Evolutionary conservation across 92 coral and sea anemone genomes (phyloP).

Genomic region (Siderastrea radians): DNA sequence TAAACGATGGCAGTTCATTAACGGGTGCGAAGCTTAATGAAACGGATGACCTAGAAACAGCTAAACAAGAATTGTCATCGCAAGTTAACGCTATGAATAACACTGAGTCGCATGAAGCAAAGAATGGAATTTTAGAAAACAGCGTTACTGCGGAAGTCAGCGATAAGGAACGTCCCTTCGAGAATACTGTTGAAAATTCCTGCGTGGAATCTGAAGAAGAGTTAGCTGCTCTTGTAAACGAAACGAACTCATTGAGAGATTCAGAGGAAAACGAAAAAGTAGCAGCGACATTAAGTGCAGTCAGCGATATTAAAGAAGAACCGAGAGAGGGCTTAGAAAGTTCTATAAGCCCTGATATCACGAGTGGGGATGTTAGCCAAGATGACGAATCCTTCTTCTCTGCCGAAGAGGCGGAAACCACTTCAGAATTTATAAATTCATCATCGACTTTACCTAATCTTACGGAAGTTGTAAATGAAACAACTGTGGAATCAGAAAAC

Average conservation of each 20-base stretch:
- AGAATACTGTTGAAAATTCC: constrained; percentile 20
- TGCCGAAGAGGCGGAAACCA: constrained; percentile 45
- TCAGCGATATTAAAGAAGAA: constrained; percentile 13
- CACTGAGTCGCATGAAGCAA: constrained; percentile 3
- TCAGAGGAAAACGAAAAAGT: neutral
- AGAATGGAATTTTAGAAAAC: constrained; percentile 20
- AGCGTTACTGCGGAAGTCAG: neutral
- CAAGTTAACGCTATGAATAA: neutral
- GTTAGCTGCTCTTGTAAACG: neutral
- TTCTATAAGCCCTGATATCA: constrained; percentile 17
- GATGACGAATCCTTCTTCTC: constrained; percentile 50
- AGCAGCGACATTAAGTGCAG: neutral
- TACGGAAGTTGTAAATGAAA: constrained; percentile 1
- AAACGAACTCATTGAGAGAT: neutral
- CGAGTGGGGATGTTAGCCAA: constrained; percentile 12
- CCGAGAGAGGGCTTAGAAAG: neutral
- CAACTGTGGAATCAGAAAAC: neutral
- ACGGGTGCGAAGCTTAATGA: neutral
- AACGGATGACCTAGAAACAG: neutral
- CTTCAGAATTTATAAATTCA: neutral
- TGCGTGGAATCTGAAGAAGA: neutral
- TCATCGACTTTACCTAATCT: neutral
- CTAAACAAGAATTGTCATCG: neutral
- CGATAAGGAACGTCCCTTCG: neutral
- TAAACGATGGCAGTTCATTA: neutral